Base-by-base conservation (phyloP, 2,797 vertebrate species). In the Anabas testudineus region DNA sequence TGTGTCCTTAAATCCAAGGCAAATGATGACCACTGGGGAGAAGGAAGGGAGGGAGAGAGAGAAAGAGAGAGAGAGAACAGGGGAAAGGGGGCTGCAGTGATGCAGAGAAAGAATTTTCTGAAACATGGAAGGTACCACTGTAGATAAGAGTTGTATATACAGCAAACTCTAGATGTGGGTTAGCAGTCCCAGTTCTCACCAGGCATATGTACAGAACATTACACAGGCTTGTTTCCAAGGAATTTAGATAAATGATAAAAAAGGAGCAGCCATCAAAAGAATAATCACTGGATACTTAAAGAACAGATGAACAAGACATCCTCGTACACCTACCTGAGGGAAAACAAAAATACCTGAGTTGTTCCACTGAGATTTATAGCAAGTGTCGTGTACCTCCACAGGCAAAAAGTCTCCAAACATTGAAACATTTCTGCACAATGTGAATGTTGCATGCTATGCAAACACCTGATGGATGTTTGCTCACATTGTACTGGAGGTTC, bases 21-120 rank as follows among this genome's bases (percentile, higher is more conserved):
- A 87, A 87, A 83, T 74, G 70, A 86, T 88, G 86, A 85, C 74
- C 80, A 68, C 47, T 77, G 74, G 58, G 80, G 42, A 51, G 41
- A 49, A n/a, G 13, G 12, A 15, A 16, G 34, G 18, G 51, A 37
- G 53, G 4, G 26, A 9, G n/a, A n/a, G 8, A 4, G 32, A 32
- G 30, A 4, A 32, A 37, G 53, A 6, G 26, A 1, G 28, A 5
- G 26, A 13, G 19, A 19, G 22, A 10, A 1, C 0, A 24, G 24
- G 19, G 24, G 41, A 24, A 19, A 24, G 36, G 24, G 2, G 24
- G 7, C 18, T 43, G 71, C 47, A 67, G 60, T 28, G 39, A 67
- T 9, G 59, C 32, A 71, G 34, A 58, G 42, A 46, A 34, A 67
- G 37, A 62, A 18, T 19, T 37, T 62, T 67, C 46, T 39, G 19